Evolutionary conservation across 2,888 invertebrate genomes (phyloP).

Genomic region (Acronicta psi): DNA sequence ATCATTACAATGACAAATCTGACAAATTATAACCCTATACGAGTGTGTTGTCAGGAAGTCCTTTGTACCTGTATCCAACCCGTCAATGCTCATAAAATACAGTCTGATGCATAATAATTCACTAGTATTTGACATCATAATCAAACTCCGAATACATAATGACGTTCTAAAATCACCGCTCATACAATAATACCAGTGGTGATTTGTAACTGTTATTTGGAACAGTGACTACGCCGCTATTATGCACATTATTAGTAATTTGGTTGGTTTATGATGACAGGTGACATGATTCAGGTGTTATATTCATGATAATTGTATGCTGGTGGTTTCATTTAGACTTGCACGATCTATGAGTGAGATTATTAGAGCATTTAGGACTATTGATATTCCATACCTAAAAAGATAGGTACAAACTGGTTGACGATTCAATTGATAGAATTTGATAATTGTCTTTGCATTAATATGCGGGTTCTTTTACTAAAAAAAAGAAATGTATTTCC

Average conservation of each 20-base stretch:
- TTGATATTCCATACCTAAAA: too few species aligned
- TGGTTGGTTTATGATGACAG: conserved; percentile 28
- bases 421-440: too few species aligned
- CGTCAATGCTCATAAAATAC: conserved; percentile 9
- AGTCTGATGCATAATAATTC: conserved; percentile 14
- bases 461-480: too few species aligned
- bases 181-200: conserved; percentile 16
- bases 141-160: conserved; percentile 32
- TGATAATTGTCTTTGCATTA: too few species aligned
- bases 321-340: conserved; percentile 36
- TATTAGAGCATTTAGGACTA: neutral
- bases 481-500: too few species aligned
- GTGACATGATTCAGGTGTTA: conserved; percentile 44
- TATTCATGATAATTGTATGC: conserved; percentile 36
- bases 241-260: conserved; percentile 41
- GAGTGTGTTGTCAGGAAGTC: neutral
- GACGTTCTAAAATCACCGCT: conserved; percentile 27
- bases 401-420: too few species aligned
- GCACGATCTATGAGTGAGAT: conserved; percentile 1
- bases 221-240: conserved; percentile 43
- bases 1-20: neutral
- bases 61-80: neutral
- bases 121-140: conserved; percentile 37
- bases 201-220: conserved; percentile 34
- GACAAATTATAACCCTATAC: neutral